Evolutionary conservation across 1,140 invertebrate species (phyloP).

Genomic region (Cotesia vestalis): DNA sequence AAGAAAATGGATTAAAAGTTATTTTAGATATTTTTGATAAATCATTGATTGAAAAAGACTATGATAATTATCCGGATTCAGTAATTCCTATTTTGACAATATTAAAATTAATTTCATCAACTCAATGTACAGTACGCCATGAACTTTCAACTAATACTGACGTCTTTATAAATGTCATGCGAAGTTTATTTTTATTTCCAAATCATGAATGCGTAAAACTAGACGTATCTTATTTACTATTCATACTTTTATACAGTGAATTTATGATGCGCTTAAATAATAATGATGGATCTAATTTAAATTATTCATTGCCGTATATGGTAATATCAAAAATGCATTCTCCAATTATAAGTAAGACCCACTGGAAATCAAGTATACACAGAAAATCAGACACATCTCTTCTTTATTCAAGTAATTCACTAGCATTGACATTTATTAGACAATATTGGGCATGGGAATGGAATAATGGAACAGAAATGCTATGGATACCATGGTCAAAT

Average conservation of each 20-base stretch:
- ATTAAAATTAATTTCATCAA: constrained; percentile 68
- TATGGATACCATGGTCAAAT: constrained; percentile 48
- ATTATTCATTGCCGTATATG: constrained; percentile 65
- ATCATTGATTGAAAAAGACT: constrained; percentile 67
- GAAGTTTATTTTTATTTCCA: constrained; percentile 71
- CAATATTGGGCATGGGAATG: constrained; percentile 62
- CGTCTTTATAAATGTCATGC: constrained; percentile 67
- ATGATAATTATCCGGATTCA: constrained; percentile 72
- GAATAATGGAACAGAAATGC: constrained; percentile 57
- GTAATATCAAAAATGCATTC: constrained; percentile 59
- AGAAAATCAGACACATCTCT: constrained; percentile 51
- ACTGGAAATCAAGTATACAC: constrained; percentile 65
- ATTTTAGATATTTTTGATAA: constrained; percentile 57
- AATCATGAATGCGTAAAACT: constrained; percentile 64
- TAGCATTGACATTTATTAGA: constrained; percentile 49
- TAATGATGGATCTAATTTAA: constrained; percentile 41
- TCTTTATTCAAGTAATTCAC: constrained; percentile 46
- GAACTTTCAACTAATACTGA: constrained; percentile 65
- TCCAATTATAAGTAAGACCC: constrained; percentile 63
- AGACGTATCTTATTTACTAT: constrained; percentile 63
- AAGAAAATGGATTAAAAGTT: constrained; percentile 62
- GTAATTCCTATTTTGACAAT: constrained; percentile 71
- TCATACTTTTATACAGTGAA: constrained; percentile 64
- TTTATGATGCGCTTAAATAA: constrained; percentile 58
- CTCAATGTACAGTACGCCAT: constrained; percentile 64